Base-by-base conservation (phyloP, 2,113 vertebrate species). In the Orientallactaga bullata region DNA sequence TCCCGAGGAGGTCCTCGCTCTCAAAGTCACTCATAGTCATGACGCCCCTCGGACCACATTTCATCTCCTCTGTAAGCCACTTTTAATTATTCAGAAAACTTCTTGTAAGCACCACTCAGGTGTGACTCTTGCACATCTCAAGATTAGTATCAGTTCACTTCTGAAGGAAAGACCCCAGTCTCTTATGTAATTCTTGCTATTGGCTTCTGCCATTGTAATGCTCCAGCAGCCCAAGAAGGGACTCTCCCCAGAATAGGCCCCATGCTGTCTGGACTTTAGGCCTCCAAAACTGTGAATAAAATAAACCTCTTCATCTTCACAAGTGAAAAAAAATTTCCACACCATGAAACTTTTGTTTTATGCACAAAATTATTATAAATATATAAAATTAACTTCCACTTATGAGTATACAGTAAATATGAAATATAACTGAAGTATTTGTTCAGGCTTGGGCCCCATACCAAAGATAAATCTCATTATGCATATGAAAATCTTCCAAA, bases 401-500 rank as follows among this genome's bases (percentile, higher is more conserved):
- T 47, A 32, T 51, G 6, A 28, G 18, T 37, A 47, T 69, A n/a
- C 32, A 10, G 4, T 51, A 32, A 47, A 51, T 24, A 58, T 55
- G n/a, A 76, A 72, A 73, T 42, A 81, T 63, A 71, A 51, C 39
- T 81, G 39, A 20, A 65, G 8, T 74, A 66, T 37, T 20, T 32
- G 15, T 74, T 81, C 78, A 60, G 88, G 60, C 18, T 39, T 65
- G 68, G 12, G 16, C 20, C 16, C 20, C 77, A 51, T 58, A 21
- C 5, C 26, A 26, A 74, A 47, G 35, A 42, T 30, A n/a, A 66
- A 55, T 74, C 55, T 37, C 18, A 71, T 69, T 65, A 73, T 71
- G n/a, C 18, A 87, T n/a, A 81, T 37, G 18, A 30, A 90, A 80
- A 93, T 87, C 72, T 81, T 21, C 24, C 20, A 87, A 92, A 61